Evolutionary conservation across 2,797 vertebrate species (phyloP), one percentile per base, ranked within the genome.

Genomic region (Platyrinchus mystaceus): DNA sequence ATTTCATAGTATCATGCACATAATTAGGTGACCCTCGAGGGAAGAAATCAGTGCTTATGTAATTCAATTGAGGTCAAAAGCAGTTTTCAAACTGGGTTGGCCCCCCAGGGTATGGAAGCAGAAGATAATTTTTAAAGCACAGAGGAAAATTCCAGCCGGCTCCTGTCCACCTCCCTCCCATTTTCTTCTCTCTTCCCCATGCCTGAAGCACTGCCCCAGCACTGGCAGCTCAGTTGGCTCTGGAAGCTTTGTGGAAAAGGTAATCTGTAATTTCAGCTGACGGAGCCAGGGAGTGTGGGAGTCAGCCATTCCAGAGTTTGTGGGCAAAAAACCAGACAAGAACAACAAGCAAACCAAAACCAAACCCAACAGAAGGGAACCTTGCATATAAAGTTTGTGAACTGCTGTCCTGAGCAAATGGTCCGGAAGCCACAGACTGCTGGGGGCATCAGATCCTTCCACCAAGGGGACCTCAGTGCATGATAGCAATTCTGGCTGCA

Each of bases 1-100:
- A 76, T 94, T 89, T 91, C 69, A 26, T 34, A 85, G 49, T 69
- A 56, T 84, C 90, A 73, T 47, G 39, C 32, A 47, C 44, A 86
- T 87, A 94, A 93, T 84, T 93, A 92, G 49, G 56, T 94, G 81
- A 91, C 67, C 87, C 92, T 71, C 77, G 91, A 95, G 77, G 81
- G 80, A 85, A 86, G 37, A 47, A 85, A 75, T 77, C 32, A 11
- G 71, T 47, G 37, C 50, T 96, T 96, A 93, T 76, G 60, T 83
- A 95, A 94, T 86, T 91, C 77, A 77, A 43, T 47, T 76, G 74
- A 96, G 89, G 87, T 94, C 84, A 90, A 91, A 94, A 56, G 37
- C 75, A 69, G 37, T 89, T 88, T 95, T 47, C 66, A 88, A 95
- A 94, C 83, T 86, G 58, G 55, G 76, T 93, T 91, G 89, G 12